Conservation (phyloP, 1,140 invertebrate genomes). For the Heliconius himera region DNA sequence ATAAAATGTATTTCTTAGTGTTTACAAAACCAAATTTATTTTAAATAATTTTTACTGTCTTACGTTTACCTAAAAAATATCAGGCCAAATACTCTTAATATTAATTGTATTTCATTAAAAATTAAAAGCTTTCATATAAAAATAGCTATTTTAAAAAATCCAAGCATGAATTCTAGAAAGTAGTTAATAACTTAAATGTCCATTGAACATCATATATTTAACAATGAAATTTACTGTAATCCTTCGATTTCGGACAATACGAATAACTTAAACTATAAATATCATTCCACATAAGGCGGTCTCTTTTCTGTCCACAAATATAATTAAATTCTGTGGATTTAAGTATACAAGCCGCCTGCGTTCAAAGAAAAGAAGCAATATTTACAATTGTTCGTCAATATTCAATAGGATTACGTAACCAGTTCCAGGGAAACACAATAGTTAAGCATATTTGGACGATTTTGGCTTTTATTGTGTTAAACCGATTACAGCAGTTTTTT, state of each 20-base stretch:
- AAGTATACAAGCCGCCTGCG: neutral
- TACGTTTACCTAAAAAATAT: too few relatives aligned
- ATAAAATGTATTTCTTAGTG: too few relatives aligned
- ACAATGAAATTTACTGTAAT: neutral
- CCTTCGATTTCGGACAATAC: neutral
- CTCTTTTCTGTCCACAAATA: slow-evolving; percentile 3
- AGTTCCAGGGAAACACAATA: slow-evolving; percentile 60
- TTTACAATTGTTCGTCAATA: slow-evolving; percentile 52
- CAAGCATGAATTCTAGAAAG: neutral
- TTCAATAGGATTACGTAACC: slow-evolving; percentile 57
- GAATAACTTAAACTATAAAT: neutral
- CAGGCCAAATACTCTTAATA: too few relatives aligned
- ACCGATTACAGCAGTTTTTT: slow-evolving; percentile 62
- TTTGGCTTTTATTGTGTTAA: slow-evolving; percentile 58
- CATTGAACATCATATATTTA: neutral
- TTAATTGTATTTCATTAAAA: too few relatives aligned
- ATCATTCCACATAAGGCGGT: slow-evolving; percentile 14
- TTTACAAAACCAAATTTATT: too few relatives aligned
- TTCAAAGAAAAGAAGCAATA: slow-evolving; percentile 49
- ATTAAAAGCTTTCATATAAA: too few relatives aligned
- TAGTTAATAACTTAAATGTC: neutral
- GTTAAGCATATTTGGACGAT: slow-evolving; percentile 48
- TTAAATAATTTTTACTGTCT: too few relatives aligned
- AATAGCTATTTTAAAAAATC: neutral
- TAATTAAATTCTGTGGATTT: slow-evolving; percentile 10